A percentile compares a stretch with the other conserved stretches of the same genome.
These are phyloP conservation scores for Drosophila nasuta DNA, from an alignment of 1,140 invertebrate genomes.

Conservation along the genomic window DNA sequence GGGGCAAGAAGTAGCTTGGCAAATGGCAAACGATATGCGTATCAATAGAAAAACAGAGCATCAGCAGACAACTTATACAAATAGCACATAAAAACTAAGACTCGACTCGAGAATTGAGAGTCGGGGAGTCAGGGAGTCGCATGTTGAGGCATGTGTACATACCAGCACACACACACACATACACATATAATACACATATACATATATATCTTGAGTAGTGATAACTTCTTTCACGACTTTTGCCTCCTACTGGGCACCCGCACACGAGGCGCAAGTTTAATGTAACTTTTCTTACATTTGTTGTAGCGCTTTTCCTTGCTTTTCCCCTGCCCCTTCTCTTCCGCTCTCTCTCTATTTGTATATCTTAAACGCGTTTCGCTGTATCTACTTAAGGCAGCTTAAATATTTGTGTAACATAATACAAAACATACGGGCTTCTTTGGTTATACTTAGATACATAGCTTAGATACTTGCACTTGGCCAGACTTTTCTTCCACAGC, in stretches of 20 bases:
- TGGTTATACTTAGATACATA: slow-evolving; percentile 78
- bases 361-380: slow-evolving; percentile 81
- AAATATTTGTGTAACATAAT: slow-evolving; percentile 83
- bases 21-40: slow-evolving; percentile 76
- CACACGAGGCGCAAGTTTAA: slow-evolving; percentile 59
- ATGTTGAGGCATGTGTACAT: slow-evolving; percentile 18
- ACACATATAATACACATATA: background rate
- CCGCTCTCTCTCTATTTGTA: slow-evolving; percentile 66
- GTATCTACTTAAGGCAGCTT: slow-evolving; percentile 82
- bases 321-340: slow-evolving; percentile 26
- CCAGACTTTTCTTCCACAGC: background rate
- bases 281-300: slow-evolving; percentile 68
- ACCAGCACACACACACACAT: background rate
- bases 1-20: slow-evolving; percentile 23
- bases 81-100: slow-evolving; percentile 69
- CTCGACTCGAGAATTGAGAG: slow-evolving; percentile 21
- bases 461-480: slow-evolving; percentile 62
- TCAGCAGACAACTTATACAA: slow-evolving; percentile 71
- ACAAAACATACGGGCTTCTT: slow-evolving; percentile 82
- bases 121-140: no score
- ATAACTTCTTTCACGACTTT: slow-evolving; percentile 74
- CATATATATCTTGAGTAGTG: slow-evolving; percentile 16
- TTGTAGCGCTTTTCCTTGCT: slow-evolving; percentile 51
- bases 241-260: slow-evolving; percentile 58
- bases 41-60: slow-evolving; percentile 68